phyloP scores from a whole-genome alignment of 2,113 vertebrate species.

The Eublepharis macularius region DNA sequence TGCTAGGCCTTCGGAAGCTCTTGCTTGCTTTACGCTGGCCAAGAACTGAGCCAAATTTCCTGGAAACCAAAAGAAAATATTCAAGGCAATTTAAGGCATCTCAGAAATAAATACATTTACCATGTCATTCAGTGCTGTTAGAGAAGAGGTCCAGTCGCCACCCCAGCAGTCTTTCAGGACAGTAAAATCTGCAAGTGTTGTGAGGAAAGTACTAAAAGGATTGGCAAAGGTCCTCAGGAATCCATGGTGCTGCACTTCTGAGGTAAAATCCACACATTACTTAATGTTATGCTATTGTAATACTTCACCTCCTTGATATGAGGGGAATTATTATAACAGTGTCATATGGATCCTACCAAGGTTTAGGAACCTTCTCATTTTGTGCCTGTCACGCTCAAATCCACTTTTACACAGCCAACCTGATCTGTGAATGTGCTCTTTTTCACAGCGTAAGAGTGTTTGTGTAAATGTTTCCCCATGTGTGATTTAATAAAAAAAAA shows the following conservation, averaged over 20 bases:
- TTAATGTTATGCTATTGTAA: no score
- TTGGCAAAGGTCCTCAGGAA: neutral
- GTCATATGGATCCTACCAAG: no score
- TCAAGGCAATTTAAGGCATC: neutral
- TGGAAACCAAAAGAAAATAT: constrained; percentile 12
- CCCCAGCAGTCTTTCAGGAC: neutral
- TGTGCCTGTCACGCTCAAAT: no score
- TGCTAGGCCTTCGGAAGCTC: neutral
- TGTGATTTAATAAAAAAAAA: no score
- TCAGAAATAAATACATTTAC: constrained; percentile 28
- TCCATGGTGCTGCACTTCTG: neutral
- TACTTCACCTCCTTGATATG: no score
- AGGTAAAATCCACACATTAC: neutral
- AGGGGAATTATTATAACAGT: no score
- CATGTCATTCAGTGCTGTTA: neutral
- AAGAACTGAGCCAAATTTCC: constrained; percentile 47
- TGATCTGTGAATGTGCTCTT: no score
- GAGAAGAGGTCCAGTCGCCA: neutral
- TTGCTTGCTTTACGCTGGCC: neutral
- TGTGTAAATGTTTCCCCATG: no score
- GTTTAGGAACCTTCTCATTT: no score
- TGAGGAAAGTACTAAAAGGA: neutral
- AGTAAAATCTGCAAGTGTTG: neutral
- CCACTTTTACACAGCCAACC: no score
- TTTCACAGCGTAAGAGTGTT: no score